Base-by-base conservation (phyloP, 2,888 invertebrate species). In the Drosophila percnosoma region DNA sequence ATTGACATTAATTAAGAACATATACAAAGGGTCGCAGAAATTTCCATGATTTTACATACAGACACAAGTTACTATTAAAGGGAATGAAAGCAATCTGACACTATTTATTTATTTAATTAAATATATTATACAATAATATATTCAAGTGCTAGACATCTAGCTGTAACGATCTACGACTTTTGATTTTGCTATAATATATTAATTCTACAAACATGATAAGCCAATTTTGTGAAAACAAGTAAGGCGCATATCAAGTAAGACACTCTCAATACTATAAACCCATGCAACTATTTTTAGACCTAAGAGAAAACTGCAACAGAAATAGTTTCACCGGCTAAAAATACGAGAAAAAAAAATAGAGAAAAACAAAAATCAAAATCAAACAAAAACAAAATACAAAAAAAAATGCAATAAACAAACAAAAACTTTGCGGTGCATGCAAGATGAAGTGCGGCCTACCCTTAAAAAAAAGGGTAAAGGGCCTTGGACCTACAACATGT, bases 401-500 rank as follows among this genome's bases (percentile, higher is more conserved):
- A 61, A 1, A 24, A 64, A 78, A 64, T 61, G 53, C 38, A 57
- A 48, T 27, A 70, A 53, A 65, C 4, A 72, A 70, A 64, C 21
- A 48, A 70, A 79, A 72, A 59, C 48, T 42, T 45, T 60, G 54
- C 21, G 29, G 49, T 52, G 21, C 49, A 52, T 61, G 36, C 53
- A 48, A 54, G 38, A 55, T 51, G 36, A 61, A 62, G 48, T 60
- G 68, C 53, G 61, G 66, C 67, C 68, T 31, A 65, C 67, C 54
- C 71, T 42, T 31, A n/a, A 36, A 38, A 45, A 38, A 45, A 36
- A 63, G 57, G 18, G 33, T 31, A 34, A 60, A 57, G 59, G 38
- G 62, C 73, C 80, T 78, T 79, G 80, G 76, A 61, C 53, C 68
- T 75, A 57, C 48, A 51, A 36, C 66, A 33, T 24, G 54, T 58